Percentiles rank a stretch among this genome's conserved stretches.
These are phyloP conservation scores for Spea hammondii DNA, from an alignment of 2,797 vertebrate genomes.

Conservation along the genomic window DNA sequence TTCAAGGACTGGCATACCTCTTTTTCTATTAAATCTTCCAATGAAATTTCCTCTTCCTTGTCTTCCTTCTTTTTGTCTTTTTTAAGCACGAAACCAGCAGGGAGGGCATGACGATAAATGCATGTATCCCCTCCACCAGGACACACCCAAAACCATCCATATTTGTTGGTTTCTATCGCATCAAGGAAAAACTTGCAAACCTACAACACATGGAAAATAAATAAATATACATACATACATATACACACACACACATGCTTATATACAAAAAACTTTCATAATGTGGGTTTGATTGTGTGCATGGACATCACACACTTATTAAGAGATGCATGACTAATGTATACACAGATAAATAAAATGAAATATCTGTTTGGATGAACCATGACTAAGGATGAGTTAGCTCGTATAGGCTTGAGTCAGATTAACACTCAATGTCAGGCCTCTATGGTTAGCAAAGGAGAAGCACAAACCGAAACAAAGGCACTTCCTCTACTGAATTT, in stretches of 20 bases:
- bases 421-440: no score
- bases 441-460: no score
- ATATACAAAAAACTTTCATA: no score
- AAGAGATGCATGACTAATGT: no score
- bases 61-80: slow-evolving; percentile 97
- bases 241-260: not conserved
- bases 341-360: no score
- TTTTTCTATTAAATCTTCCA: slow-evolving; percentile 96
- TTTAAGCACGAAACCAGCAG: slow-evolving; percentile 91
- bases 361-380: no score
- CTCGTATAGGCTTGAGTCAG: no score
- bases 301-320: no score
- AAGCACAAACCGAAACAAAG: no score
- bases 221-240: not conserved
- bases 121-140: slow-evolving; percentile 86
- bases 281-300: no score
- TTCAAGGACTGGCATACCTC: slow-evolving; percentile 72
- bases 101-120: slow-evolving; percentile 95
- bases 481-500: no score
- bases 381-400: no score
- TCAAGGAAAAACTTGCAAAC: slow-evolving; percentile 95
- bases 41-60: slow-evolving; percentile 86
- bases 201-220: slow-evolving; percentile 59
- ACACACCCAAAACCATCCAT: slow-evolving; percentile 98
- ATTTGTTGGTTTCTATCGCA: slow-evolving; percentile 95